These are phyloP conservation scores for Xerus rutilus DNA, from an alignment of 2,797 vertebrate species.

Conservation along the genomic window DNA sequence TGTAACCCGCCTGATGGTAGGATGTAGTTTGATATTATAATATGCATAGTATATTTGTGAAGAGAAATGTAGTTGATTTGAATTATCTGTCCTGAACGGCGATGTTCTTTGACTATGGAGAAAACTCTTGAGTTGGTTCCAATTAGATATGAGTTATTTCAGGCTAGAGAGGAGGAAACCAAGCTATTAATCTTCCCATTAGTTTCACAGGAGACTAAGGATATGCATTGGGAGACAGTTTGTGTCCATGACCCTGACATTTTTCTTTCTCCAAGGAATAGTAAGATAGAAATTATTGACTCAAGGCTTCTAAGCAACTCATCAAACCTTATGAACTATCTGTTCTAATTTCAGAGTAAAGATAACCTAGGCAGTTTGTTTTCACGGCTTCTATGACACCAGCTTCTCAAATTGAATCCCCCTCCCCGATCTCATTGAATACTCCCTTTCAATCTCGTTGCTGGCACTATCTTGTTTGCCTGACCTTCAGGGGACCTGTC, in stretches of 20 bases:
- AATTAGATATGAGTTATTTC: not conserved
- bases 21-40: constrained; percentile 13
- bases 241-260: not conserved
- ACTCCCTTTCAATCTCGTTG: not conserved
- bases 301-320: not conserved
- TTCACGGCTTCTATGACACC: not conserved
- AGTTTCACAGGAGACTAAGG: not conserved
- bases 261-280: constrained; percentile 36
- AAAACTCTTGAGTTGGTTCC: not conserved
- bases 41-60: not conserved
- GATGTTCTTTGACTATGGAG: constrained; percentile 2
- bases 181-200: not conserved
- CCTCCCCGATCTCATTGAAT: not conserved
- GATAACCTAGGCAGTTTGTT: not conserved
- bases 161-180: not conserved
- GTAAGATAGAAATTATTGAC: constrained; percentile 7
- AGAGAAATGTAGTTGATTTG: not conserved
- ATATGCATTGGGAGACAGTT: not conserved
- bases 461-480: not conserved
- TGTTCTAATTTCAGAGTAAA: constrained; percentile 46
- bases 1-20: constrained; percentile 1
- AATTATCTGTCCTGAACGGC: not conserved
- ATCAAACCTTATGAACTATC: not conserved
- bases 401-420: not conserved
- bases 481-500: not conserved